Percentiles rank a stretch among this genome's conserved stretches.
phyloP scores from a whole-genome alignment of 92 coral and sea anemone genomes.

The Blastomussa wellsi region DNA sequence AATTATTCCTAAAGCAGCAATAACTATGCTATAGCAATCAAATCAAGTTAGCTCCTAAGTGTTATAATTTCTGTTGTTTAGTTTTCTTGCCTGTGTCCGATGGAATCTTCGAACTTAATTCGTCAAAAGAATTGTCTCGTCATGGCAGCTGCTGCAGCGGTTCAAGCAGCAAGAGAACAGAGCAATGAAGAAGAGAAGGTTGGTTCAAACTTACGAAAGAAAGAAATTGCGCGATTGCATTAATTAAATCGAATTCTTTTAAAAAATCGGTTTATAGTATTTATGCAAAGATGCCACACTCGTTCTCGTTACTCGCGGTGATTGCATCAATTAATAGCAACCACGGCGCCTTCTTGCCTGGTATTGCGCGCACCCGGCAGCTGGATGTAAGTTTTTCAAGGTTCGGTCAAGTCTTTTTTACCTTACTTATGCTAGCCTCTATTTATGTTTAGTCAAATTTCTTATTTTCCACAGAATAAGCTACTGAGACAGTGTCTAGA shows the following conservation, averaged over 20 bases:
- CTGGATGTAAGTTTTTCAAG: no score
- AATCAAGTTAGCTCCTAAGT: background rate
- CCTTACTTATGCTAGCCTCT: no score
- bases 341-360: background rate
- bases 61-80: constrained; percentile 9
- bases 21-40: background rate
- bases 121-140: constrained; percentile 93
- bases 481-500: constrained; percentile 70
- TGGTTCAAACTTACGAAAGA: background rate
- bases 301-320: background rate
- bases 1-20: no score
- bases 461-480: constrained; percentile 47
- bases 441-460: no score
- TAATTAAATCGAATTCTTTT: no score
- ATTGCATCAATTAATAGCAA: background rate
- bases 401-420: no score
- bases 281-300: background rate
- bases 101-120: constrained; percentile 70
- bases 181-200: constrained; percentile 28
- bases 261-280: no score
- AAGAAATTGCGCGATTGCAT: background rate
- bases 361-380: no score
- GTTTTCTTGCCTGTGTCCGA: constrained; percentile 91
- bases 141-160: constrained; percentile 88
- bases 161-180: constrained; percentile 42